Percentiles rank a stretch among this genome's conserved stretches.
Evolutionary conservation across 2,113 vertebrate genomes (phyloP).

Genomic region (Pseudopipra pipra): DNA sequence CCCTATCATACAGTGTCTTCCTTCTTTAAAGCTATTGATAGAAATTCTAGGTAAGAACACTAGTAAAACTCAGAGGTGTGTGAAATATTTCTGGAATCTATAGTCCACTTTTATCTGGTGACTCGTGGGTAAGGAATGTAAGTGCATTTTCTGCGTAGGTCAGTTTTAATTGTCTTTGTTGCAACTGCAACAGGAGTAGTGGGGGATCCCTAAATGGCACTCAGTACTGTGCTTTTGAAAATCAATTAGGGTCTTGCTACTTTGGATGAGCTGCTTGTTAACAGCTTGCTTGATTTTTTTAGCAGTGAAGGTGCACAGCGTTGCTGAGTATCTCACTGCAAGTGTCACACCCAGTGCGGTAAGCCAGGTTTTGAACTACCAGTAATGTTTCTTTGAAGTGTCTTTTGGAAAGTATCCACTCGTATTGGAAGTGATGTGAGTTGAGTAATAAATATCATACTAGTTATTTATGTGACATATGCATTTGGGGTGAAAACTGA

Average conservation of each 20-base stretch:
- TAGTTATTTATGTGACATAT: neutral
- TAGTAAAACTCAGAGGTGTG: neutral
- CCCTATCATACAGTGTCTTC: neutral
- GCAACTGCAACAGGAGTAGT: neutral
- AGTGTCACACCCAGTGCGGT: neutral
- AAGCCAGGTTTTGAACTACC: neutral
- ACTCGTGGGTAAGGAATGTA: neutral
- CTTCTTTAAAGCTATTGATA: neutral
- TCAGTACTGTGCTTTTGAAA: neutral
- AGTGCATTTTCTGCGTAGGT: neutral
- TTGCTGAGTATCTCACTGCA: neutral
- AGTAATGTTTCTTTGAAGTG: neutral
- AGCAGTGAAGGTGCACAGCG: neutral
- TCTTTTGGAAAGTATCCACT: neutral
- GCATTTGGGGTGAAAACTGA: neutral
- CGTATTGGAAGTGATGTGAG: fast-evolving
- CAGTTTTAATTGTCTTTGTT: neutral
- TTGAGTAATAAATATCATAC: neutral
- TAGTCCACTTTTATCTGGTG: neutral
- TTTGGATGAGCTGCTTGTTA: neutral
- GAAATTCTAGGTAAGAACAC: neutral
- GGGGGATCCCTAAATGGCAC: neutral
- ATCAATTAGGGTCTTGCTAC: neutral
- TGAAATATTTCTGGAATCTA: neutral
- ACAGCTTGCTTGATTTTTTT: neutral